Evolutionary conservation across 2,797 vertebrate genomes (phyloP).

Genomic region (Enoplosus armatus): DNA sequence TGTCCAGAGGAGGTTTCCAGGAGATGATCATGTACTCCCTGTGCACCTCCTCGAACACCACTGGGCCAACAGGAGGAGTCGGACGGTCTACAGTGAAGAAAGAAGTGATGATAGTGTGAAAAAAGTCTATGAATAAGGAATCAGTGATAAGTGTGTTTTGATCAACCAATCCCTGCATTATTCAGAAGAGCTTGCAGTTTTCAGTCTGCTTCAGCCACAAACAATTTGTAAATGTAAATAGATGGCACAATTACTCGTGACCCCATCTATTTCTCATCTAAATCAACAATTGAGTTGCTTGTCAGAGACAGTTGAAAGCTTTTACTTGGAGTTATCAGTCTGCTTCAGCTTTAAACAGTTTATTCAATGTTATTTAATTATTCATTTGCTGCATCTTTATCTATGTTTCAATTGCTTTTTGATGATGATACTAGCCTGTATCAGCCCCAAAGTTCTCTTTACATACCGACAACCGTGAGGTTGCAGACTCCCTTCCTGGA

Average conservation of each 20-base stretch:
- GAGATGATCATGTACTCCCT: conserved; percentile 96
- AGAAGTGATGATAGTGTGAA: background rate
- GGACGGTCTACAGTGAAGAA: conserved; percentile 89
- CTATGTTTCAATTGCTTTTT: background rate
- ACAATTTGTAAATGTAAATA: background rate
- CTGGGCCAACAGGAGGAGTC: conserved; percentile 94
- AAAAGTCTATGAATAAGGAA: background rate
- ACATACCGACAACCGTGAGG: conserved; percentile 94
- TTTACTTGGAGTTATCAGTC: background rate
- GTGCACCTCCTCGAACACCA: conserved; percentile 96
- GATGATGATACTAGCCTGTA: background rate
- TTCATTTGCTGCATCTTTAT: background rate
- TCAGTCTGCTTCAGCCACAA: background rate
- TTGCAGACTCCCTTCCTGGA: conserved; percentile 95
- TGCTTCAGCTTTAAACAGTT: background rate
- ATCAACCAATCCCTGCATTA: background rate
- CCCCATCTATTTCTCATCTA: background rate
- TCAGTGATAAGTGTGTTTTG: background rate
- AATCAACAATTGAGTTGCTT: background rate
- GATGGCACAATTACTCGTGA: background rate
- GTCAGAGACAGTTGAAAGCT: background rate
- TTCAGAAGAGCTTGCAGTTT: background rate
- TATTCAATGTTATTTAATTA: background rate
- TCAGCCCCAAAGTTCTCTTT: background rate
- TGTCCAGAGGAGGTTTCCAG: conserved; percentile 98